Evolutionary conservation across 2,113 vertebrate genomes (phyloP).

Genomic region (Alligator mississippiensis): DNA sequence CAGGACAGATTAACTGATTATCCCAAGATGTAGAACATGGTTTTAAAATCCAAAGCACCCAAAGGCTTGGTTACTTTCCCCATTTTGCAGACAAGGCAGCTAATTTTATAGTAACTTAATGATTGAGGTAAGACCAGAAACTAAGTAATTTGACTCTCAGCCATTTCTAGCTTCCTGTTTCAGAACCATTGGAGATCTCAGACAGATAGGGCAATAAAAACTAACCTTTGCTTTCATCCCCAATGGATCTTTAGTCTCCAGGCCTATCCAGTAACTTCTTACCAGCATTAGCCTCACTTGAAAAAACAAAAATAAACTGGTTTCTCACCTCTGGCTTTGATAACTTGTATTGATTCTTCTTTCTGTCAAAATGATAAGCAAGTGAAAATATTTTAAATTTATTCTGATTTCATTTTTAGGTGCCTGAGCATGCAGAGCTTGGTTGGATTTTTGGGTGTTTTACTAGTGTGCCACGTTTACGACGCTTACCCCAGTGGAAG

Average conservation of each 20-base stretch:
- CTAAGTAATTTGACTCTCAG: neutral
- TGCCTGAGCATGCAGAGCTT: slow-evolving; percentile 90
- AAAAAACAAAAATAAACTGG: neutral
- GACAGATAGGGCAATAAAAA: neutral
- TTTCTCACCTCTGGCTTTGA: neutral
- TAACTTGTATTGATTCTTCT: neutral
- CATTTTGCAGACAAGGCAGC: neutral
- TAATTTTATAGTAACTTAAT: neutral
- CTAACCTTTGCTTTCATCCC: neutral
- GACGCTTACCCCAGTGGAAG: slow-evolving; percentile 97
- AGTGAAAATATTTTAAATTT: neutral
- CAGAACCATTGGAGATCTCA: neutral
- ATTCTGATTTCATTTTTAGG: slow-evolving; percentile 75
- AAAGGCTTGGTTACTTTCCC: neutral
- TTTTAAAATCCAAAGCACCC: neutral
- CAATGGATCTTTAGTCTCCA: neutral
- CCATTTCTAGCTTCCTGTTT: neutral
- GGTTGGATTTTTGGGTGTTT: slow-evolving; percentile 94
- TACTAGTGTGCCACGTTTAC: slow-evolving; percentile 88
- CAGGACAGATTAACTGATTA: neutral
- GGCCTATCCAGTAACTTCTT: neutral
- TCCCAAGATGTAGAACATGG: neutral
- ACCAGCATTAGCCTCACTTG: neutral
- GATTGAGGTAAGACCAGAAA: neutral
- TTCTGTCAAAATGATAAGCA: neutral